Evolutionary conservation across 2,888 invertebrate genomes (phyloP).

Genomic region (Ptilodon capucinus): DNA sequence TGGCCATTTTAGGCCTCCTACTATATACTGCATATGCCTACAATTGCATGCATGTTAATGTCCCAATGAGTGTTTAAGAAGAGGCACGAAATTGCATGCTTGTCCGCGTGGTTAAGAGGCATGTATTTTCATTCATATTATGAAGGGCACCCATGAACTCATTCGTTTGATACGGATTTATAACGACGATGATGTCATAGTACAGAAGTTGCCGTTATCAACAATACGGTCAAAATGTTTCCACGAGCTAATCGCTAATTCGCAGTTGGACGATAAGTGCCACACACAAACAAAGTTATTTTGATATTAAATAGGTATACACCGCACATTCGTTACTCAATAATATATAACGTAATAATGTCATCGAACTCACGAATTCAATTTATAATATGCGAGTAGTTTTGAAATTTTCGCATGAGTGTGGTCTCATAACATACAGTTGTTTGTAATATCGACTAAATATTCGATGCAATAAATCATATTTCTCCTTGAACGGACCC

Average conservation of each 20-base stretch:
- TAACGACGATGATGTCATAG: neutral
- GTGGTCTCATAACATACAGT: neutral
- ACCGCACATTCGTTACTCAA: slow-evolving; percentile 12
- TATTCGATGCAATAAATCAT: slow-evolving; percentile 15
- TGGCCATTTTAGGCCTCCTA: too few species aligned
- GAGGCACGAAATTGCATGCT: too few species aligned
- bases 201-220: neutral
- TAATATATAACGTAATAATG: slow-evolving; percentile 13
- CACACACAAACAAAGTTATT: neutral
- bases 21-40: too few species aligned
- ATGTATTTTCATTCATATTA: neutral
- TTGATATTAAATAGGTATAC: neutral
- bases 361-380: slow-evolving; percentile 28
- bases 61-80: too few species aligned
- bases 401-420: neutral
- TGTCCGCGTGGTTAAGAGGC: neutral
- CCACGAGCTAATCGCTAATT: neutral
- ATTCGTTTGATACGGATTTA: neutral
- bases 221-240: neutral
- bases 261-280: neutral
- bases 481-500: slow-evolving; percentile 17
- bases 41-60: too few species aligned
- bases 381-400: slow-evolving; percentile 8
- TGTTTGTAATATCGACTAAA: slow-evolving; percentile 7
- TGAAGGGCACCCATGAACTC: neutral